phyloP scores from a whole-genome alignment of 2,113 vertebrate genomes.

The Erpornis zantholeuca region DNA sequence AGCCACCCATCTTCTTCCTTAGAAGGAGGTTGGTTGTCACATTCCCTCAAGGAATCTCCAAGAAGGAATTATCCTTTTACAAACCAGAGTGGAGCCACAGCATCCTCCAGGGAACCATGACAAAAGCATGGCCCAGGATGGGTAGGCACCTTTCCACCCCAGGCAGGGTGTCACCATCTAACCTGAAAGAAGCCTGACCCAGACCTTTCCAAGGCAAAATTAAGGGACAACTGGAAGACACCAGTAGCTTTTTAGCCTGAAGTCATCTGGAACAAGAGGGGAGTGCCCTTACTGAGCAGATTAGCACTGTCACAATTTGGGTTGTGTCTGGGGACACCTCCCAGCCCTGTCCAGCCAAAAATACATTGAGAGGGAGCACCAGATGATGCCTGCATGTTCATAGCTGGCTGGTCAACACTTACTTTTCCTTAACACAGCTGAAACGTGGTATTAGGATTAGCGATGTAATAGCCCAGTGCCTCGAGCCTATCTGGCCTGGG shows the following conservation, averaged over 20 bases:
- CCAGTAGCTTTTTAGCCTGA: not conserved
- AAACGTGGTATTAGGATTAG: not conserved
- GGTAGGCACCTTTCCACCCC: not conserved
- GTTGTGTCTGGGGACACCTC: not conserved
- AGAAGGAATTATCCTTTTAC: not conserved
- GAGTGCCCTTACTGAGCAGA: not conserved
- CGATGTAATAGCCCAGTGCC: not conserved
- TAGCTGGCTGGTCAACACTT: not conserved
- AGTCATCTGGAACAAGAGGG: not conserved
- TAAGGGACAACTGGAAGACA: not conserved
- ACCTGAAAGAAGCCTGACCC: not conserved
- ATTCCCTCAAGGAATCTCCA: not conserved
- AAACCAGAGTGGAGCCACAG: not conserved
- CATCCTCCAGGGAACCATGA: not conserved
- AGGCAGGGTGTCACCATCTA: not conserved
- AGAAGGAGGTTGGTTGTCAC: not conserved
- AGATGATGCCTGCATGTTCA: not conserved
- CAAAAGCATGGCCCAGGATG: not conserved
- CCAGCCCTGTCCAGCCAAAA: not conserved
- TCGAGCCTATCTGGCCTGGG: fast-evolving
- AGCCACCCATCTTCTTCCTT: not conserved
- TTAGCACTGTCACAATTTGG: not conserved
- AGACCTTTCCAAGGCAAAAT: not conserved
- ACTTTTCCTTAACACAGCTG: not conserved
- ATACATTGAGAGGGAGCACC: not conserved